Base-by-base conservation (phyloP, 2,888 invertebrate species). In the Seira musarum region DNA sequence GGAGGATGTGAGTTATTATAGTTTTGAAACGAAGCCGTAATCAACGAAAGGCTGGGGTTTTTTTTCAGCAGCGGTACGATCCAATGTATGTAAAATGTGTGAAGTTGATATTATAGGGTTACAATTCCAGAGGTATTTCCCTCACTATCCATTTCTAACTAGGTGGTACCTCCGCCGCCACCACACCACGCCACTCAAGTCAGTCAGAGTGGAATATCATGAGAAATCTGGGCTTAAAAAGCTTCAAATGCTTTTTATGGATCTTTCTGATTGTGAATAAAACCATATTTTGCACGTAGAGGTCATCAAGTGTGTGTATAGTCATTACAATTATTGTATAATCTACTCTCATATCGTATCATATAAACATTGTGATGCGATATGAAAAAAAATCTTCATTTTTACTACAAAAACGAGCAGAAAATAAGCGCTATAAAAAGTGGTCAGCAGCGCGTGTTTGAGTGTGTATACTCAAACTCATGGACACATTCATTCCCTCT, bases 1-100 rank as follows among this genome's bases (percentile, higher is more conserved):
- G 79, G 79, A 80, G 79, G 79, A 73, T 73, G 65, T 74, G 79
- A 74, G 73, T 69, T 69, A 74, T 80, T 73, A 73, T 80, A 57
- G 63, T 68, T 79, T 67, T 53, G 69, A 74, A 73, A 80, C 69
- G 60, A 60, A 60, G 60, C 60, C n/a, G 15, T 60, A 60, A 60
- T 60, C 60, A 21, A 21, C 60, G 22, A 73, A 80, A 80, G 73
- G 22, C 57, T 35, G 25, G 25, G n/a, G n/a, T n/a, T n/a, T n/a
- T n/a, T 67, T 40, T 72, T 24, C 40, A 60, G 70, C 63, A 30
- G 30, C 30, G 8, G 8, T 30, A 8, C 30, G 30, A 30, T 77
- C 60, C 17, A 22, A 60, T 15, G 13, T 2, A 60, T n/a, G 60
- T 60, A 21, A 60, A 60, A 60, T 60, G 60, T 22, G 60, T 60